Percentiles rank a stretch among this genome's conserved stretches.
phyloP scores from a whole-genome alignment of 2,797 vertebrate species.

The Coccyzus lansbergi region DNA sequence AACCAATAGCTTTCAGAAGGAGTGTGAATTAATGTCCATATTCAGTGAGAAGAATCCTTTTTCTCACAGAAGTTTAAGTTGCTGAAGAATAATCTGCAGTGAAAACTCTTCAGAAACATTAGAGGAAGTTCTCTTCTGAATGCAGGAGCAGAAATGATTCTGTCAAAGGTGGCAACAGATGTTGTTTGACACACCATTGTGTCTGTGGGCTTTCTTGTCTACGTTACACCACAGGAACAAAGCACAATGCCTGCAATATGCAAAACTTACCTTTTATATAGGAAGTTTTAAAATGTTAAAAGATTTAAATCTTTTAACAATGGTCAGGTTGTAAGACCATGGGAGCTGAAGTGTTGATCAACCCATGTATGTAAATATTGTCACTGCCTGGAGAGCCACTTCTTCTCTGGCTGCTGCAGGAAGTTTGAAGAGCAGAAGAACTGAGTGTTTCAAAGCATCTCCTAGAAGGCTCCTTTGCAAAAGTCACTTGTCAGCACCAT shows the following conservation, averaged over 20 bases:
- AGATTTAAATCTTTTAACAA: neutral
- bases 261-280: neutral
- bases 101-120: neutral
- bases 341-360: neutral
- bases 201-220: neutral
- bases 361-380: rapidly evolving
- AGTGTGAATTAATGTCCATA: neutral
- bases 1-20: neutral
- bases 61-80: neutral
- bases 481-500: neutral
- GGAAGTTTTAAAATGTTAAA: too few relatives aligned
- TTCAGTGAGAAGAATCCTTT: neutral
- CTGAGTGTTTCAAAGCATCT: neutral
- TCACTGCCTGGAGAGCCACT: neutral
- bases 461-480: slow-evolving; percentile 1
- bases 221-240: rapidly evolving
- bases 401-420: neutral
- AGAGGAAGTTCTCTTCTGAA: neutral
- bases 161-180: neutral
- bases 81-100: neutral
- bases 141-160: neutral
- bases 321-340: neutral
- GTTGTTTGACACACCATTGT: neutral
- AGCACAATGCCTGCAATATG: neutral
- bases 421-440: neutral